Evolutionary conservation across 2,888 invertebrate species (phyloP).

Genomic region (Athripsodes cinereus): DNA sequence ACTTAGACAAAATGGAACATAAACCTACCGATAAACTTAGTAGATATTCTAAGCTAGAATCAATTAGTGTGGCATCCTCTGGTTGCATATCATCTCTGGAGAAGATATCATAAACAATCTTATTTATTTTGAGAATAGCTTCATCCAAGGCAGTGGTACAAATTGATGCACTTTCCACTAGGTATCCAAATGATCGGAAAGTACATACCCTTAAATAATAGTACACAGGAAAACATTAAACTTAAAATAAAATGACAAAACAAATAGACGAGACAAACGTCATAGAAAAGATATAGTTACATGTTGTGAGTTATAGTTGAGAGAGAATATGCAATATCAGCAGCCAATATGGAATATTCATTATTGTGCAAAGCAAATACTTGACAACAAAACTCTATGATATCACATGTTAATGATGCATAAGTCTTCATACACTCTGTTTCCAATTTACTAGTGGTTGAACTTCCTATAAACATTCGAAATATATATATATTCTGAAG

Average conservation of each 20-base stretch:
- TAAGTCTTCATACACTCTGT: slow-evolving; percentile 7
- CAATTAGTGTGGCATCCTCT: slow-evolving; percentile 5
- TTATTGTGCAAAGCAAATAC: slow-evolving; percentile 17
- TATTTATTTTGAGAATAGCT: slow-evolving; percentile 14
- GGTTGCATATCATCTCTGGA: slow-evolving; percentile 12
- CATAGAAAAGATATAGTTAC: slow-evolving; percentile 5
- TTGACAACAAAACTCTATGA: slow-evolving; percentile 18
- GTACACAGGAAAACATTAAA: neutral
- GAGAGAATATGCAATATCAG: slow-evolving; percentile 17
- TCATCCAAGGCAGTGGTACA: neutral
- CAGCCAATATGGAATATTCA: slow-evolving; percentile 13
- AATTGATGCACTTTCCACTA: slow-evolving; percentile 16
- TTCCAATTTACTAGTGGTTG: neutral
- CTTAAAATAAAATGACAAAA: too few species aligned
- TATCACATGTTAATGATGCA: slow-evolving; percentile 15
- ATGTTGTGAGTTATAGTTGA: slow-evolving; percentile 10
- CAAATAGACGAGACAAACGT: too few species aligned
- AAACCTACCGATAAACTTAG: slow-evolving; percentile 21
- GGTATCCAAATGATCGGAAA: slow-evolving; percentile 16
- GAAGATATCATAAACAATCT: slow-evolving; percentile 11
- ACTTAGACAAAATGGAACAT: neutral
- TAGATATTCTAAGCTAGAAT: slow-evolving; percentile 19
- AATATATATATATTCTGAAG: neutral
- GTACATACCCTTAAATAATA: slow-evolving; percentile 18
- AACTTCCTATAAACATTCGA: slow-evolving; percentile 1